A percentile compares a stretch with the other conserved stretches of the same genome.
phyloP scores from a whole-genome alignment of 2,113 vertebrate genomes.

The Heloderma charlesbogerti region DNA sequence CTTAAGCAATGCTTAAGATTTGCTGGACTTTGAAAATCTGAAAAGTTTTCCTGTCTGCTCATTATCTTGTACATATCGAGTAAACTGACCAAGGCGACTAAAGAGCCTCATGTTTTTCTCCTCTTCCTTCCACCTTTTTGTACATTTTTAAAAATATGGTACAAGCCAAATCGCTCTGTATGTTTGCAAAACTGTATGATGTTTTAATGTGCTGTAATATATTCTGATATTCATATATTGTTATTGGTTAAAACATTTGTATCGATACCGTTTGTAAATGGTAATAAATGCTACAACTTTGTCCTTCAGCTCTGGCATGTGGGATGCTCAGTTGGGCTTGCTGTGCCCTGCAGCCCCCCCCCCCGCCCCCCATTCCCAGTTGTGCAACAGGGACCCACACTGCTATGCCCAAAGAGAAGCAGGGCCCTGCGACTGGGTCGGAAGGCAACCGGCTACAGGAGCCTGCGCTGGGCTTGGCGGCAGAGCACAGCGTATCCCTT shows the following conservation, averaged over 20 bases:
- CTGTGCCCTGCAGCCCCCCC: not conserved
- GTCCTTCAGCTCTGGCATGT: constrained; percentile 51
- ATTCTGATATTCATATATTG: constrained; percentile 52
- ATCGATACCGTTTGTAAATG: constrained; percentile 73
- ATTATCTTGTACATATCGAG: constrained; percentile 57
- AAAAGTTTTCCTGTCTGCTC: constrained; percentile 8
- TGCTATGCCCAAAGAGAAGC: not conserved
- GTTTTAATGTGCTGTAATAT: constrained; percentile 70
- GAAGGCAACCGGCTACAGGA: too few species aligned
- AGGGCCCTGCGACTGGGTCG: too few species aligned
- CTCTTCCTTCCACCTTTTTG: not conserved
- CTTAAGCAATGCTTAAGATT: not conserved
- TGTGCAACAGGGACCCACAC: not conserved
- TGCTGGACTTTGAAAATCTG: not conserved
- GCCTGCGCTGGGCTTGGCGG: too few species aligned
- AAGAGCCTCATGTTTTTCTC: constrained; percentile 24
- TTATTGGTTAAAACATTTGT: constrained; percentile 63
- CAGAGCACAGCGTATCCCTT: too few species aligned
- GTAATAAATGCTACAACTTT: constrained; percentile 75
- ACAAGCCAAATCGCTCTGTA: constrained; percentile 52
- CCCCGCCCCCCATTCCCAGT: not conserved
- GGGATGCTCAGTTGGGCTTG: not conserved
- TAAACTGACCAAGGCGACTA: not conserved
- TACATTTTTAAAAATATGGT: constrained; percentile 28
- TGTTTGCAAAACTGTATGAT: constrained; percentile 63